Conservation (phyloP, 2,888 invertebrate genomes). For the Mesoligia furuncula region DNA sequence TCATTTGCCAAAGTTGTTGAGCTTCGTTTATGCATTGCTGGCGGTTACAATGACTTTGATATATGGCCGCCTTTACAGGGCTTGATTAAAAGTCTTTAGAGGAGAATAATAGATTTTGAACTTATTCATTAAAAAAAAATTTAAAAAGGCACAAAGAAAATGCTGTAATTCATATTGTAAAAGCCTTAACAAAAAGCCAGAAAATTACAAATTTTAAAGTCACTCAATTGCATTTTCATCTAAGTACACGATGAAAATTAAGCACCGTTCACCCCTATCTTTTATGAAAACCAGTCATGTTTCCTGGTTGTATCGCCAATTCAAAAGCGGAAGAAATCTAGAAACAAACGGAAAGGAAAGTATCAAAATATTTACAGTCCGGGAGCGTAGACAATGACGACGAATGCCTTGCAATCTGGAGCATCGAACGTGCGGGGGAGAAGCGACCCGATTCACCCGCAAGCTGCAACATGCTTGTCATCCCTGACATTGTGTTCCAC, state of each 20-base stretch:
- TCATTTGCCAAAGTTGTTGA: constrained; percentile 53
- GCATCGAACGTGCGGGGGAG: constrained; percentile 67
- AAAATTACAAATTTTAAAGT: constrained; percentile 28
- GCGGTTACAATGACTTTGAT: constrained; percentile 60
- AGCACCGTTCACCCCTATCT: not conserved
- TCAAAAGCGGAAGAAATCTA: constrained; percentile 24
- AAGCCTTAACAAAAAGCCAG: not conserved
- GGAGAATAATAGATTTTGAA: constrained; percentile 16
- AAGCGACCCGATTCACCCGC: constrained; percentile 70
- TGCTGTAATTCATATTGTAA: constrained; percentile 37
- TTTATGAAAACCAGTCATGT: not conserved
- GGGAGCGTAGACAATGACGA: constrained; percentile 59
- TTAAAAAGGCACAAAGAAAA: constrained; percentile 21
- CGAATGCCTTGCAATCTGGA: constrained; percentile 71
- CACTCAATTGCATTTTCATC: constrained; percentile 1
- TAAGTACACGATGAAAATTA: not conserved
- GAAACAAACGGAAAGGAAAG: constrained; percentile 27
- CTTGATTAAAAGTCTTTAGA: constrained; percentile 52
- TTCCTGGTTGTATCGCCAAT: not conserved
- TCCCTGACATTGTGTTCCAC: constrained; percentile 67
- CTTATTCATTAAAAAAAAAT: constrained; percentile 16
- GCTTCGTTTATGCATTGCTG: constrained; percentile 52
- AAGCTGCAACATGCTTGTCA: constrained; percentile 72
- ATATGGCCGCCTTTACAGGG: constrained; percentile 47
- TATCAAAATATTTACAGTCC: constrained; percentile 57